Evolutionary conservation across 37 sponge, comb jelly and placozoan species (phyloP), one percentile per base, ranked within the genome.

Genomic region (Tethya wilhelma): DNA sequence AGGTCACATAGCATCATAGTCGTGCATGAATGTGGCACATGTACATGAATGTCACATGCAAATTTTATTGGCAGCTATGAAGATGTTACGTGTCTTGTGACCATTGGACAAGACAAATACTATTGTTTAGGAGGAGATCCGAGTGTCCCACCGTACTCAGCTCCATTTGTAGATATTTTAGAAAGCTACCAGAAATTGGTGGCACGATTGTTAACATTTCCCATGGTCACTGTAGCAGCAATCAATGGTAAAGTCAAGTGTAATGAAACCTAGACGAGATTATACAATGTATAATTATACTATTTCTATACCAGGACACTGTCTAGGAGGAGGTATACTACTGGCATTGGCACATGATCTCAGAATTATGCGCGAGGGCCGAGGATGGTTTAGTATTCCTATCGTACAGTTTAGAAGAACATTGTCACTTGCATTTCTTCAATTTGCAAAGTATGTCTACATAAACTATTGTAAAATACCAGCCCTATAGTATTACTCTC

Each of bases 191-290:
- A 80, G 44, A 59, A 64, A 36, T 44, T 80, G 11, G 62, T 90
- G 19, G 59, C 33, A 8, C 46, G 77, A 20, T 37, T 90, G 0
- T 62, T 90, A 17, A 74, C 81, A 12, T 86, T 86, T 56, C 86
- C 86, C 0, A 32, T 86, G 12, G 71, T 86, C 17, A 90, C 91
- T 32, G 65, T 90, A 44, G 91, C 91, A 49, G 91, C 91, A 30
- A 75, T 86, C 34, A 90, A 86, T 55, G 91, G 91, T 90, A 45
- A 45, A 73, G n/a, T n/a, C n/a, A n/a, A n/a, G n/a, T n/a, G n/a
- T 2, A 49, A 49, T 9, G 14, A 49, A 9, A 19, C 53, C 9
- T 49, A 14, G 9, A 49, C 53, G 53, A 14, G 53, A 49, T 49
- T 14, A 49, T 49, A n/a, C n/a, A n/a, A n/a, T n/a, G n/a, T n/a